phyloP scores from a whole-genome alignment of 1,140 invertebrate genomes.

The Bombus pyrosoma region DNA sequence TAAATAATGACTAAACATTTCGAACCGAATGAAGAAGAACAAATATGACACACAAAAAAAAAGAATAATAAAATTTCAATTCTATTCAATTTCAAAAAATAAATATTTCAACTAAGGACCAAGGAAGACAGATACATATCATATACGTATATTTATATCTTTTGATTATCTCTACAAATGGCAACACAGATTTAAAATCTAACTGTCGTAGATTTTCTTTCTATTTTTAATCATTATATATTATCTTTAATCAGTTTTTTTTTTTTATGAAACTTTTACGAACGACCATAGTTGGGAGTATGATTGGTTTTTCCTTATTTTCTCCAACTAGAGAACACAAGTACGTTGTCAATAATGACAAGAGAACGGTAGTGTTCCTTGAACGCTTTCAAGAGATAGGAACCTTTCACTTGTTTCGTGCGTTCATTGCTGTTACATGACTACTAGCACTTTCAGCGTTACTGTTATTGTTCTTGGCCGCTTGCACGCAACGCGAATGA shows the following conservation, averaged over 20 bases:
- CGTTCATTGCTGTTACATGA: neutral
- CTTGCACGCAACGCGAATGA: neutral
- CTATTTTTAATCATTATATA: neutral
- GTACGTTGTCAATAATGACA: neutral
- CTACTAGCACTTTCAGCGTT: neutral
- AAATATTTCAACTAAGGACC: too few species aligned
- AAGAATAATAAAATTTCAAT: too few species aligned
- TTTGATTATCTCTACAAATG: too few species aligned
- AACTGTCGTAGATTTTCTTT: neutral
- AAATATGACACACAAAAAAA: too few species aligned
- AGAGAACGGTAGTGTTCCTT: slow-evolving; percentile 17
- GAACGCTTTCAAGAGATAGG: slow-evolving; percentile 25
- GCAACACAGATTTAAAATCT: too few species aligned
- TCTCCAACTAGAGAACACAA: neutral
- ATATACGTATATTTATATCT: too few species aligned
- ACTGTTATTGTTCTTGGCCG: slow-evolving; percentile 27
- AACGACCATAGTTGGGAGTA: neutral
- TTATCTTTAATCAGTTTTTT: too few species aligned
- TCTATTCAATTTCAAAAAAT: too few species aligned
- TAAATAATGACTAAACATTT: too few species aligned
- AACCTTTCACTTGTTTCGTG: slow-evolving; percentile 40
- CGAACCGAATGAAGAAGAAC: too few species aligned
- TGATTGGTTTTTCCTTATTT: neutral
- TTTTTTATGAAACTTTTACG: neutral
- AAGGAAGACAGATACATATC: too few species aligned